Evolutionary conservation across 2,113 vertebrate genomes (phyloP).

Genomic region (Epinephelus lanceolatus): DNA sequence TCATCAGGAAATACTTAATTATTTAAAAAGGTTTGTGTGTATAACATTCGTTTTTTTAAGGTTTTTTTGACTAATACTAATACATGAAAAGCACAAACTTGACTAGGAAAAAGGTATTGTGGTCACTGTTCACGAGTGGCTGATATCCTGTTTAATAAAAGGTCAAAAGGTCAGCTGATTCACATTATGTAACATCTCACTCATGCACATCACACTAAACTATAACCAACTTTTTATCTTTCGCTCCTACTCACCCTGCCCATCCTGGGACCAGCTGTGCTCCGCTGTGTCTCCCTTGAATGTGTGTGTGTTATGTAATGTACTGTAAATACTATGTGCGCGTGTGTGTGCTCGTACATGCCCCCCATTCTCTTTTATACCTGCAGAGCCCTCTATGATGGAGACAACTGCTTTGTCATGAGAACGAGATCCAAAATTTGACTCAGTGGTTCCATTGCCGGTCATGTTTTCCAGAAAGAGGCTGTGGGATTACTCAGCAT

Average conservation of each 20-base stretch:
- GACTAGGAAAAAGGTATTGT: no score
- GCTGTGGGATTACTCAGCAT: constrained; percentile 87
- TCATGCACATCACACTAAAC: no score
- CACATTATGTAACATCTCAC: no score
- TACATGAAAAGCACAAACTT: no score
- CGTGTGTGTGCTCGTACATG: not conserved
- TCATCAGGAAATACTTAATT: no score
- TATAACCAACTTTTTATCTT: no score
- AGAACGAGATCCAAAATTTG: constrained; percentile 93
- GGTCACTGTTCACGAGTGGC: no score
- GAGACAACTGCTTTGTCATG: constrained; percentile 90
- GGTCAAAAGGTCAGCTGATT: no score
- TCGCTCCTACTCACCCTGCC: constrained; percentile 31
- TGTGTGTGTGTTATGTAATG: not conserved
- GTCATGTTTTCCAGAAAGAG: constrained; percentile 90
- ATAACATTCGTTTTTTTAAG: no score
- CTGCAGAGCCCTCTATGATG: constrained; percentile 66
- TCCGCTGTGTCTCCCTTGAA: constrained; percentile 4
- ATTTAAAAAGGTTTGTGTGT: no score
- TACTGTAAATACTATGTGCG: not conserved
- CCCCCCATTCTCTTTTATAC: constrained; percentile 85
- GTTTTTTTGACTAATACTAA: no score
- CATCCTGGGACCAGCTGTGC: constrained; percentile 30
- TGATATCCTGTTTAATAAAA: no score
- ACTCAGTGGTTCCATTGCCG: constrained; percentile 91